A percentile compares a stretch with the other conserved stretches of the same genome.
These are phyloP conservation scores for Matsumyia berberina DNA, from an alignment of 2,888 invertebrate species.

Conservation along the genomic window DNA sequence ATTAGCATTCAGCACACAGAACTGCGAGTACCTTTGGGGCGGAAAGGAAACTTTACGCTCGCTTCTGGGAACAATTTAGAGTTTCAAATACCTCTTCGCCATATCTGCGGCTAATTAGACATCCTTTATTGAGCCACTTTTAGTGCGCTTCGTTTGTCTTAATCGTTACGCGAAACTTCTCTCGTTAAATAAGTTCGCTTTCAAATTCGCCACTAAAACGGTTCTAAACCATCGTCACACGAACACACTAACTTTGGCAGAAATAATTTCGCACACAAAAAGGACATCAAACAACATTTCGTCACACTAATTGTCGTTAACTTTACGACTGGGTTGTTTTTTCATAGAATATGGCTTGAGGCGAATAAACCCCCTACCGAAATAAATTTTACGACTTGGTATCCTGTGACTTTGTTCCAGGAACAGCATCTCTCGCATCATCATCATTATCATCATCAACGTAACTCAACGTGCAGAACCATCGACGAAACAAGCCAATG, in stretches of 20 bases:
- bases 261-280: constrained; percentile 10
- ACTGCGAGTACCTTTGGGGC: neutral
- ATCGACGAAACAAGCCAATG: constrained; percentile 44
- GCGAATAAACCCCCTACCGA: constrained; percentile 5
- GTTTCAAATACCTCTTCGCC: constrained; percentile 9
- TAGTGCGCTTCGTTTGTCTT: constrained; percentile 36
- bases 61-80: neutral
- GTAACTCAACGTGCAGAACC: constrained; percentile 42
- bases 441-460: constrained; percentile 31
- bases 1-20: no score
- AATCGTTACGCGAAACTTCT: constrained; percentile 53
- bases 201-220: constrained; percentile 13
- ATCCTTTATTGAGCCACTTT: constrained; percentile 33
- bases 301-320: constrained; percentile 73
- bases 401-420: constrained; percentile 51
- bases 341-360: constrained; percentile 16
- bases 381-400: constrained; percentile 61
- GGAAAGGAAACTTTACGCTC: neutral
- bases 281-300: constrained; percentile 67
- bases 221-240: constrained; percentile 6
- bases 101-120: constrained; percentile 32
- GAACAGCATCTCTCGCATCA: constrained; percentile 22
- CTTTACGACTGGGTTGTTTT: constrained; percentile 62
- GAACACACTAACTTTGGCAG: neutral
- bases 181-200: constrained; percentile 54